Conservation (phyloP, 2,113 vertebrate species). For the Raja brachyura region DNA sequence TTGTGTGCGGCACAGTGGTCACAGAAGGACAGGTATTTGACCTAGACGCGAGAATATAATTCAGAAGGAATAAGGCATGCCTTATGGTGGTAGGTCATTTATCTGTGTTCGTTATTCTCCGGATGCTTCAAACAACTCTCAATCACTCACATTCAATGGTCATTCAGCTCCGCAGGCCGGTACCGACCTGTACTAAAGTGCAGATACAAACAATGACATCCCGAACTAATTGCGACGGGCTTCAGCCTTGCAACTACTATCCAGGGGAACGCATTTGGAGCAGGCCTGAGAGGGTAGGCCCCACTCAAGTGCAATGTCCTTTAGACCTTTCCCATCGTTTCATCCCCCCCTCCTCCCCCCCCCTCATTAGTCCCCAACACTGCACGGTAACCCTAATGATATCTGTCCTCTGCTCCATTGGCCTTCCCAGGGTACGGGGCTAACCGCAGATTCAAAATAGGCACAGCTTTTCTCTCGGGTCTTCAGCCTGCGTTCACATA, state of each 20-base stretch:
- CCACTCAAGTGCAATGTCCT: constrained; percentile 22
- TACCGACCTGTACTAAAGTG: neutral
- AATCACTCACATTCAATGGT: neutral
- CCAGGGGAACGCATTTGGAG: constrained; percentile 1
- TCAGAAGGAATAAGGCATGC: neutral
- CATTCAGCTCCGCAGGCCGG: constrained; percentile 15
- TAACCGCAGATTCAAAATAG: neutral
- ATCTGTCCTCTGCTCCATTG: constrained; percentile 32
- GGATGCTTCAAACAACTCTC: neutral
- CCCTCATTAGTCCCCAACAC: neutral
- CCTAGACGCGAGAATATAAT: constrained; percentile 10
- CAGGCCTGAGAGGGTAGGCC: constrained; percentile 20
- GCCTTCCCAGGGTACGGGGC: neutral
- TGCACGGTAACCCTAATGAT: constrained; percentile 20
- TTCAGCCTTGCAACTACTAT: neutral
- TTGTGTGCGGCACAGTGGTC: neutral
- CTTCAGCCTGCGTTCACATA: constrained; percentile 18
- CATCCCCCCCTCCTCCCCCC: no score
- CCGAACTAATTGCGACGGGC: constrained; percentile 7
- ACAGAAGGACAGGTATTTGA: constrained; percentile 12
- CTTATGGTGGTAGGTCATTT: constrained; percentile 19
- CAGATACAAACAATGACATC: constrained; percentile 24
- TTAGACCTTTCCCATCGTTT: constrained; percentile 31
- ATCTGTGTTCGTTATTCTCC: constrained; percentile 3
- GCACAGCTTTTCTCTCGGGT: neutral